Base-by-base conservation (phyloP, 2,113 vertebrate genomes). In the Pedetes capensis region DNA sequence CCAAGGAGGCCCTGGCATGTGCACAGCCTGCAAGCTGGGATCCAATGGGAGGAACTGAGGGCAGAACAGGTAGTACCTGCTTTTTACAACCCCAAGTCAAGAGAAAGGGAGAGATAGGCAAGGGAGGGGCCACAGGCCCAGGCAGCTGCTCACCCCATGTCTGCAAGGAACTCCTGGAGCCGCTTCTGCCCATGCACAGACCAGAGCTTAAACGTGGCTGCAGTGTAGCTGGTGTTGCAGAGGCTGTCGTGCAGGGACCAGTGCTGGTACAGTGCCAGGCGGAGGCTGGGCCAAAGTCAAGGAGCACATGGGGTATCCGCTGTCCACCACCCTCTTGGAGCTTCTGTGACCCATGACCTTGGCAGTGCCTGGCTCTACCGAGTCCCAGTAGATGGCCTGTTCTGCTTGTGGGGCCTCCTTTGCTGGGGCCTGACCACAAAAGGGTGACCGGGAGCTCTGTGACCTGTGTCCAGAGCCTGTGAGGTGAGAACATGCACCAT, bases 161-260 rank as follows among this genome's bases (percentile, higher is more conserved):
- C 99, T n/a, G 99, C 99, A 4, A 99, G 98, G 96, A 99, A 99
- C 96, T 99, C 99, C 95, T 99, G 99, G 13, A 99, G 99, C 64
- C 98, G 99, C 98, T 99, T 99, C 97, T 99, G 99, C 3, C 99
- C 99, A 0, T 99, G 99, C 42, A 99, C 98, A 0, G 99, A 99
- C 99, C 99, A 99, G 10, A 99, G 99, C 95, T 99, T 99, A 94
- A 99, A 98, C 97, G 96, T 98, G 92, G 99, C 98, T 2, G 99
- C 99, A 0, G 99, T 99, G 96, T 99, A 99, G 23, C 98, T 99
- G 11, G 99, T 99, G 95, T 99, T 99, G 93, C 98, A 99, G 63
- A 99, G 99, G 96, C 99, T 99, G 97, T 99, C 99, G 0, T 99
- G 99, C 2, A 99, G 98, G 76, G 99, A 99, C 99, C 99, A 99